phyloP scores from a whole-genome alignment of 2,797 vertebrate species.

The Cryptoprocta ferox region DNA sequence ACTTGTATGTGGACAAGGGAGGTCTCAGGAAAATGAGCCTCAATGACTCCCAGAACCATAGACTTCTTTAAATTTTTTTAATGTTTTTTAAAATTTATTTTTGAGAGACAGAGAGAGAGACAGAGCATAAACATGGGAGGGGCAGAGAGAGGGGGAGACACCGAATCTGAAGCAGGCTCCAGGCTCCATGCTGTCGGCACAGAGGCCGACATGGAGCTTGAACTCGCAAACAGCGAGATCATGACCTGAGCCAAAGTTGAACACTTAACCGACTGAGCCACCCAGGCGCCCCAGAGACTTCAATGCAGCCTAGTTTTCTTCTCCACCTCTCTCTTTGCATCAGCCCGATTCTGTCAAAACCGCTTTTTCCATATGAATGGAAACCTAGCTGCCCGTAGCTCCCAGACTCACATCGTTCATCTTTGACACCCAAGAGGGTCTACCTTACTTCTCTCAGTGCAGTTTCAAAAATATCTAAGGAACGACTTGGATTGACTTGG shows the following conservation, averaged over 20 bases:
- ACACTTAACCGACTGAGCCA: too few species aligned
- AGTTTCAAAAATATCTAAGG: not conserved
- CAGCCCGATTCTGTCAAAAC: not conserved
- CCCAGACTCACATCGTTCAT: not conserved
- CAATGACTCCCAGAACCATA: not conserved
- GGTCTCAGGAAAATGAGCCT: not conserved
- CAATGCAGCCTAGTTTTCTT: not conserved
- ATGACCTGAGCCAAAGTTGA: too few species aligned
- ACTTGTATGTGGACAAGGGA: not conserved
- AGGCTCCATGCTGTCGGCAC: too few species aligned
- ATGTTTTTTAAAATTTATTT: too few species aligned
- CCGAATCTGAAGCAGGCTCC: too few species aligned
- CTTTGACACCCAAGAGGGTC: not conserved
- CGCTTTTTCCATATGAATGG: not conserved
- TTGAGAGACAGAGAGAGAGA: too few species aligned
- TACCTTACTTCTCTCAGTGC: not conserved
- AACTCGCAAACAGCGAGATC: too few species aligned
- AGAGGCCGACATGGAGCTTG: too few species aligned
- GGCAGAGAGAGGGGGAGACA: too few species aligned
- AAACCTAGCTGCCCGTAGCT: not conserved
- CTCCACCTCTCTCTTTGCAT: not conserved
- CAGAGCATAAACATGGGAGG: too few species aligned
- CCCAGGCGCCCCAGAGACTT: not conserved
- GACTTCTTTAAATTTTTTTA: not conserved
- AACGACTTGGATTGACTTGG: not conserved